Percentiles rank a stretch among this genome's conserved stretches.
Evolutionary conservation across 2,888 invertebrate genomes (phyloP).

Genomic region (Tipula helvola): DNA sequence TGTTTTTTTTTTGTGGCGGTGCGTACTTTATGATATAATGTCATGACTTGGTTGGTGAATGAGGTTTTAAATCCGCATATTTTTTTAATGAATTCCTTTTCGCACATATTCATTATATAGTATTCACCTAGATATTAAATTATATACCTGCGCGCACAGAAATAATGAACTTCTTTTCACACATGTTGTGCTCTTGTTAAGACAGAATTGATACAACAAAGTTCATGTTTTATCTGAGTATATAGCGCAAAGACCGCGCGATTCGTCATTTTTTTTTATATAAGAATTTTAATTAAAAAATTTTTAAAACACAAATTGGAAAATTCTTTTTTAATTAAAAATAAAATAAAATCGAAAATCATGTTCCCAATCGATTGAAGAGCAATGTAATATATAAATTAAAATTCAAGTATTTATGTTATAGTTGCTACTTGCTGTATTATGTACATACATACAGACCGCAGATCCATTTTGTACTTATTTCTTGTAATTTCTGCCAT

Average conservation of each 20-base stretch:
- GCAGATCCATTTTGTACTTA: background rate
- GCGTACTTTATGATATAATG: background rate
- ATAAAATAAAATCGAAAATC: background rate
- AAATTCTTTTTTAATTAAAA: background rate
- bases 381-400: background rate
- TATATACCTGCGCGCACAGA: background rate
- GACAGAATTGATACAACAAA: background rate
- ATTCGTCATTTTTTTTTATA: background rate
- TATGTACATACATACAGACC: background rate
- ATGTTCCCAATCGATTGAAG: background rate
- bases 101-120: background rate
- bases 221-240: background rate
- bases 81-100: background rate
- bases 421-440: background rate
- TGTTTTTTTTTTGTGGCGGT: background rate
- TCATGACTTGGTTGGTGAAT: background rate
- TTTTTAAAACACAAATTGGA: background rate
- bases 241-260: background rate
- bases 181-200: background rate
- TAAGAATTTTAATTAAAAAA: background rate
- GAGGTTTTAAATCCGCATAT: background rate
- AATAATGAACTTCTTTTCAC: background rate
- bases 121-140: background rate
- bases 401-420: background rate
- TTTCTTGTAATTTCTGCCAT: background rate